Conservation (phyloP, 2,888 invertebrate genomes). For the Drosophila gaucha region DNA sequence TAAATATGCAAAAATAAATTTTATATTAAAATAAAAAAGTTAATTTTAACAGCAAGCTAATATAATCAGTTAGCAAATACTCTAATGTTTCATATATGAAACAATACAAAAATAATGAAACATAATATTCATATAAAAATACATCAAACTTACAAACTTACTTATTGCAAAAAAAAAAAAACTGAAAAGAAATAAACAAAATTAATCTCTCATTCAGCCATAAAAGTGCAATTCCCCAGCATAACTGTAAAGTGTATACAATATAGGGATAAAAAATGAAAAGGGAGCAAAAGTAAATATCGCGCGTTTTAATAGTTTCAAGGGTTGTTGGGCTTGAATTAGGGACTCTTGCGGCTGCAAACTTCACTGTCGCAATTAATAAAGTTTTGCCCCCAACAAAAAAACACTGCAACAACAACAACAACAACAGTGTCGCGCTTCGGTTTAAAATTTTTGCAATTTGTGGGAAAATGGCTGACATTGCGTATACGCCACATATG, state of each 20-base stretch:
- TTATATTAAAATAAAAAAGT: constrained; percentile 25
- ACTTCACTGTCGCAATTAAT: constrained; percentile 75
- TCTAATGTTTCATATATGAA: constrained; percentile 8
- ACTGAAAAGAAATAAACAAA: too few relatives aligned
- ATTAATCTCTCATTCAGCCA: neutral
- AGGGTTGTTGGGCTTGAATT: constrained; percentile 31
- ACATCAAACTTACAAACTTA: too few relatives aligned
- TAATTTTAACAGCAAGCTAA: neutral
- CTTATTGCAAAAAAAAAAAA: too few relatives aligned
- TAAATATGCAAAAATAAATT: constrained; percentile 67
- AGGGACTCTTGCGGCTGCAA: constrained; percentile 31
- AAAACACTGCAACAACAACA: constrained; percentile 18
- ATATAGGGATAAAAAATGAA: constrained; percentile 11
- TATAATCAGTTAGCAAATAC: neutral
- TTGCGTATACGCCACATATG: constrained; percentile 54
- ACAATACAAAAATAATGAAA: too few relatives aligned
- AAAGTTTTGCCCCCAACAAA: constrained; percentile 64
- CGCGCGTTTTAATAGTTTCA: constrained; percentile 49
- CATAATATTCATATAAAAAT: too few relatives aligned
- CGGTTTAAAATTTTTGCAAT: constrained; percentile 49
- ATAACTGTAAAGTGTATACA: neutral
- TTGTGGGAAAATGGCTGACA: constrained; percentile 49
- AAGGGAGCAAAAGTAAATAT: constrained; percentile 25
- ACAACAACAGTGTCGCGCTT: constrained; percentile 5
- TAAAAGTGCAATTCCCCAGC: neutral